Evolutionary conservation across 2,113 vertebrate genomes (phyloP), one percentile per base, ranked within the genome.

Genomic region (Reinhardtius hippoglossoides): DNA sequence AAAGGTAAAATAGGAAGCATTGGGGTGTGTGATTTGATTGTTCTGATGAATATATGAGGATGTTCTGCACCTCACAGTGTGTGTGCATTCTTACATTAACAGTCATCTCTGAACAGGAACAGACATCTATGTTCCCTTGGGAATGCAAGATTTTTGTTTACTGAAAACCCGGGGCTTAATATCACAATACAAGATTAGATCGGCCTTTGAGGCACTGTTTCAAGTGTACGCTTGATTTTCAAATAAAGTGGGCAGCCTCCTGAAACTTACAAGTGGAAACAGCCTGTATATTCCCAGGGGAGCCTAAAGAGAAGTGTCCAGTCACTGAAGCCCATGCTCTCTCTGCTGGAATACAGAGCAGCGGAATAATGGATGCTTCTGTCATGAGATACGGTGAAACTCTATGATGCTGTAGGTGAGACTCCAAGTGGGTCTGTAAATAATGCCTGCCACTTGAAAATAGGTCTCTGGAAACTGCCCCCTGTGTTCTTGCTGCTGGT

Each of bases 401-500:
- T 92, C 90, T 86, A 90, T 89, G 88, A 90, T 90, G 87, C 87
- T 85, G 78, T 80, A 88, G 88, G 88, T 90, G 88, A 89, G 82
- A 78, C 84, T 87, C 88, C 76, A 70, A 83, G 86, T 87, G 79
- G 87, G 88, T 83, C 87, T 86, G 84, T 86, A 92, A 92, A 89
- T 87, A 90, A 91, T 86, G 80, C 84, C 90, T 87, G 81, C 76
- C 71, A 87, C 86, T 90, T 90, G 85, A 88, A 88, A 89, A 88
- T 75, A 87, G 84, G 87, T 74, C 82, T 89, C 63, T 87, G 84
- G 78, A 88, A 89, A 86, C 60, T 56, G 84, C 65, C 87, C 76
- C 74, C 78, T 67, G 27, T 46, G 65, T 82, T 85, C 76, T 50
- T 73, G 73, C 71, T 77, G 59, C 83, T 69, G 60, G 76, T 55